Percentiles rank a stretch among this genome's conserved stretches.
These are phyloP conservation scores for Epinotia nisella DNA, from an alignment of 2,888 invertebrate genomes.

Conservation along the genomic window DNA sequence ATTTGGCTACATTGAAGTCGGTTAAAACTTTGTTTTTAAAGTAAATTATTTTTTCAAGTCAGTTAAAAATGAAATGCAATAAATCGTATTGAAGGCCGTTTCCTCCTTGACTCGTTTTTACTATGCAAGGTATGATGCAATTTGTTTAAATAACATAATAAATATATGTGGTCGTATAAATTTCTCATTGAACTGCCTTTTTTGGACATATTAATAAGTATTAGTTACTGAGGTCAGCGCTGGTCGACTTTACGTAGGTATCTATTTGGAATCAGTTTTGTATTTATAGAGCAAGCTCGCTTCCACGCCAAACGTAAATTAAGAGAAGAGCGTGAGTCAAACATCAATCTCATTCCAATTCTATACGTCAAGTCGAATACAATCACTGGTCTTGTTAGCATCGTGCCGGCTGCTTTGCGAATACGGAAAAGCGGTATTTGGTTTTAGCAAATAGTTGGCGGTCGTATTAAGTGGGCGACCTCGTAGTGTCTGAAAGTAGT, in stretches of 20 bases:
- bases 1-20: too few relatives aligned
- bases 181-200: conserved; percentile 24
- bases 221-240: conserved; percentile 38
- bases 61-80: conserved; percentile 12
- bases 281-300: background rate
- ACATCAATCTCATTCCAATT: background rate
- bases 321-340: background rate
- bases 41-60: too few relatives aligned
- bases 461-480: conserved; percentile 59
- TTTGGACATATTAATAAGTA: conserved; percentile 29
- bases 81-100: conserved; percentile 23
- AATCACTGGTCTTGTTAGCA: background rate
- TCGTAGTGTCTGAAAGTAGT: conserved; percentile 64
- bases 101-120: conserved; percentile 24
- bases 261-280: background rate
- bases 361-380: background rate
- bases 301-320: too few relatives aligned
- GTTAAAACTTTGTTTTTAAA: too few relatives aligned
- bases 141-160: conserved; percentile 16
- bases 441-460: conserved; percentile 44
- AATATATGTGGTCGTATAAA: conserved; percentile 14
- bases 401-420: too few relatives aligned
- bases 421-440: conserved; percentile 44
- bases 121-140: conserved; percentile 22
- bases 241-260: background rate